Evolutionary conservation across 2,797 vertebrate genomes (phyloP), one percentile per base, ranked within the genome.

Genomic region (Coendou prehensilis): DNA sequence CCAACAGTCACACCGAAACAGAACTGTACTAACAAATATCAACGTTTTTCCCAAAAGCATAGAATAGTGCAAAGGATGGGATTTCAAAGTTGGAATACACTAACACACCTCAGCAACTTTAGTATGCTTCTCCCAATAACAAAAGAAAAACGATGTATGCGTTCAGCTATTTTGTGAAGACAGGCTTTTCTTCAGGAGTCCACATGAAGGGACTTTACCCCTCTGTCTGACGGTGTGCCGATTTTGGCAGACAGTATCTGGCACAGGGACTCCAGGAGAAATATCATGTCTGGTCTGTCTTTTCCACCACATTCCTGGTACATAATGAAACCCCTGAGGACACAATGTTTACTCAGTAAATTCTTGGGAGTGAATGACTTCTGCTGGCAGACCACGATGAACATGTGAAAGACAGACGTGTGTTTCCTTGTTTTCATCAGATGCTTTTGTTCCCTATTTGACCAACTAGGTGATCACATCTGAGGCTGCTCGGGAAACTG

Each of bases 1-100:
- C 20, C 18, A 89, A 93, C 26, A 95, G 7, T 76, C 78, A 63
- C n/a, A 33, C 61, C 64, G 91, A 71, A 87, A 94, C 30, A 63
- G 37, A 81, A 76, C 57, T 52, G 0, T 80, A 57, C 71, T 93
- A 87, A 95, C 78, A 54, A 93, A 57, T 45, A 78, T 45, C 52
- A 86, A 45, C 52, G 14, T 50, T 89, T 71, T 57, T 37, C 54
- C 71, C 69, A 91, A 54, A 80, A 87, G n/a, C 47, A 47, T 1
- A 45, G 30, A 87, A 5, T 1, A 75, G 13, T 93, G 6, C 67
- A 86, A n/a, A 96, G 13, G 26, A 81, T 4, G 73, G n/a, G 88
- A 78, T 71, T 69, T 80, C n/a, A 80, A 8, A 26, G 2, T 33
- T 89, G 54, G 37, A 54, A 94, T 64, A 81, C 6, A 54, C 9